These are phyloP conservation scores for Frankliniella intonsa DNA, from an alignment of 2,888 invertebrate genomes.

Conservation along the genomic window DNA sequence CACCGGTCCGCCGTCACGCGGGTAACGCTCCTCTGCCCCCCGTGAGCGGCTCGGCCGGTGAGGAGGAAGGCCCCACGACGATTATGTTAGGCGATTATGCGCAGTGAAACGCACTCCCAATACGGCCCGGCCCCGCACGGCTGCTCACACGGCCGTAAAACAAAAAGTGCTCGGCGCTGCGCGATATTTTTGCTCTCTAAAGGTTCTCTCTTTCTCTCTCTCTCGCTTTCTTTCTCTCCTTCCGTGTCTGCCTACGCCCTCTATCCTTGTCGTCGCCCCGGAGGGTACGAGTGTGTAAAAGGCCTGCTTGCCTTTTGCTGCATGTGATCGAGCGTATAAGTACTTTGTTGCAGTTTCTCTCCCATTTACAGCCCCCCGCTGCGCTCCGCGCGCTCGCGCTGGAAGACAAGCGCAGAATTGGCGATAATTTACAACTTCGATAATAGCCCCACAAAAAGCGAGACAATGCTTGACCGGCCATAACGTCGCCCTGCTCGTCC, in stretches of 20 bases:
- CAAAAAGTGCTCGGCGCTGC: not conserved
- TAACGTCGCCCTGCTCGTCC: not conserved
- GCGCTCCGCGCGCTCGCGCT: not conserved
- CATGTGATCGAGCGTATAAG: constrained; percentile 1
- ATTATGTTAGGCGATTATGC: no score
- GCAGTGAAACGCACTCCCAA: no score
- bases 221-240: not conserved
- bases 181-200: not conserved
- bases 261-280: no score
- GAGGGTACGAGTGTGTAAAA: no score
- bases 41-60: no score
- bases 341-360: constrained; percentile 19
- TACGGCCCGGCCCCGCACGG: no score
- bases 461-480: constrained; percentile 22
- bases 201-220: not conserved
- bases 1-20: no score
- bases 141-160: not conserved
- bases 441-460: constrained; percentile 13
- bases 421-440: constrained; percentile 22
- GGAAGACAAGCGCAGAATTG: constrained; percentile 12
- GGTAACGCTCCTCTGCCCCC: no score
- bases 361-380: not conserved
- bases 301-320: no score
- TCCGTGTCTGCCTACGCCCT: not conserved
- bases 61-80: no score